phyloP scores from a whole-genome alignment of 2,888 invertebrate genomes.

The Ichneumoninae sp. region DNA sequence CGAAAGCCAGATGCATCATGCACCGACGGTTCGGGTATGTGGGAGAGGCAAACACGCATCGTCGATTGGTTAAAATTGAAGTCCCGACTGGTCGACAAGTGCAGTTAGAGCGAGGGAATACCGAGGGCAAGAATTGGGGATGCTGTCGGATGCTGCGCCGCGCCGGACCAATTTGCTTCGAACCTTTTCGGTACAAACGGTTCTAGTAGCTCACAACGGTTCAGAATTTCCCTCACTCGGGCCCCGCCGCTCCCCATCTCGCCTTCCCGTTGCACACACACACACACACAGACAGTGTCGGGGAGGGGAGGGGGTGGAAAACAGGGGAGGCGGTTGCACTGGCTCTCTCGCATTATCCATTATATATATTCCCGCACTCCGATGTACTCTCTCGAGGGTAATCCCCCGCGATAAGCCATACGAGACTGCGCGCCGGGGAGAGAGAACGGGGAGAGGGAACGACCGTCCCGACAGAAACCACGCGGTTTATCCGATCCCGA shows the following conservation, averaged over 20 bases:
- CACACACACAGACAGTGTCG: neutral
- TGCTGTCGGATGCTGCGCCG: constrained; percentile 25
- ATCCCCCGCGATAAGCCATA: constrained; percentile 69
- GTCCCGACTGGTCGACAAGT: constrained; percentile 48
- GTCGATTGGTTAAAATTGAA: constrained; percentile 49
- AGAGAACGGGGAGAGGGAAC: constrained; percentile 20
- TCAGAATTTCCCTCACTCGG: neutral
- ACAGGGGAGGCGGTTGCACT: constrained; percentile 29
- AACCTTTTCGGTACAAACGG: constrained; percentile 48
- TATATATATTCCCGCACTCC: constrained; percentile 54
- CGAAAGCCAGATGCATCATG: constrained; percentile 5
- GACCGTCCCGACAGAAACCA: constrained; percentile 35
- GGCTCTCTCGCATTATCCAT: constrained; percentile 53
- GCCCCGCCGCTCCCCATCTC: neutral
- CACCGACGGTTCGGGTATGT: neutral
- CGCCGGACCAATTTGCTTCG: constrained; percentile 48
- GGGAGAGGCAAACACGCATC: constrained; percentile 45
- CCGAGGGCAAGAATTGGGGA: constrained; percentile 20
- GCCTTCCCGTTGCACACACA: constrained; percentile 36
- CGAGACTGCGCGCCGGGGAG: constrained; percentile 43
- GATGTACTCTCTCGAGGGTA: constrained; percentile 66
- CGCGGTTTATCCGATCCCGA: constrained; percentile 38
- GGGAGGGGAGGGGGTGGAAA: neutral
- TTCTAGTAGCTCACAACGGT: constrained; percentile 24
- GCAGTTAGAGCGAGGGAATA: neutral